phyloP scores from a whole-genome alignment of 2,113 vertebrate species.

The rabbit (Oryctolagus cuniculus) region mOryCun1.1 NC_091432.1:160983001-160983500 shows the following conservation, averaged over 20 bases:
- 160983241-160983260: neutral
- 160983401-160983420: neutral
- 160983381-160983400: neutral
- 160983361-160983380: neutral
- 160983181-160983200: neutral
- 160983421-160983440: rapidly evolving
- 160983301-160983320: neutral
- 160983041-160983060: neutral
- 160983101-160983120: neutral
- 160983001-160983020: neutral
- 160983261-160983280: neutral
- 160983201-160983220: neutral
- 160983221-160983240: neutral
- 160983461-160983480: no score
- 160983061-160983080: neutral
- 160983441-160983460: no score
- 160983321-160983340: neutral
- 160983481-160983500: no score
- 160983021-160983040: neutral
- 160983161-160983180: neutral
- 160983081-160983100: neutral
- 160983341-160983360: neutral
- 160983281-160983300: neutral
- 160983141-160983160: neutral
- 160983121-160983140: neutral